Conservation (phyloP, 2,888 invertebrate genomes). For the Eupithecia pulchellata region DNA sequence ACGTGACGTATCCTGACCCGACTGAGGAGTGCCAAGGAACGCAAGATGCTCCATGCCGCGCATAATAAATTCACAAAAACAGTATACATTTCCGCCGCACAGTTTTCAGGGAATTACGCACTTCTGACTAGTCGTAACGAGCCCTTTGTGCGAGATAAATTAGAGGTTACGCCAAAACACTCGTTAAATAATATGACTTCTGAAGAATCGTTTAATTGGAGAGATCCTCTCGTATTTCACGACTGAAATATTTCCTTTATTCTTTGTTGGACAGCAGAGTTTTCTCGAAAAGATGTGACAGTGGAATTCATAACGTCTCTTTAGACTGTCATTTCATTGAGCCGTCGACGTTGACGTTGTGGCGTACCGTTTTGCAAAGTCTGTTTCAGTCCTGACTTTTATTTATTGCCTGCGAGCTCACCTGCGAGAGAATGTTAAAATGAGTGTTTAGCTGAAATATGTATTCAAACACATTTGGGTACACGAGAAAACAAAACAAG, state of each 20-base stretch:
- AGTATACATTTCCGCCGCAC: constrained; percentile 33
- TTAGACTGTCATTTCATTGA: constrained; percentile 50
- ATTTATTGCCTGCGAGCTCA: constrained; percentile 37
- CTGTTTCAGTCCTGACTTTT: constrained; percentile 39
- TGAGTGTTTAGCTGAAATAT: constrained; percentile 28
- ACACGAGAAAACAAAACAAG: constrained; percentile 12
- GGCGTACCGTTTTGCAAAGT: constrained; percentile 44
- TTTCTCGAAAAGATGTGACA: constrained; percentile 57
- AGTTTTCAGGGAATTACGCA: constrained; percentile 32
- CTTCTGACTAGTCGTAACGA: constrained; percentile 25
- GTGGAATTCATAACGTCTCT: constrained; percentile 56
- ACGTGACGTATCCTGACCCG: constrained; percentile 49
- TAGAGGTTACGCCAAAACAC: constrained; percentile 23
- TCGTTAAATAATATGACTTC: constrained; percentile 28
- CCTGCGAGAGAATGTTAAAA: constrained; percentile 27
- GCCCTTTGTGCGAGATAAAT: constrained; percentile 32
- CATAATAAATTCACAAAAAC: constrained; percentile 31
- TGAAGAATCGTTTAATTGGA: constrained; percentile 58
- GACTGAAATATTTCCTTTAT: constrained; percentile 66
- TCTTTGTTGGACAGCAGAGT: constrained; percentile 68
- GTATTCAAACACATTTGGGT: constrained; percentile 20
- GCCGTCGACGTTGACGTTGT: constrained; percentile 34
- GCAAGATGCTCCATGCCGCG: constrained; percentile 35
- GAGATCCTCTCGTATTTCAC: constrained; percentile 56
- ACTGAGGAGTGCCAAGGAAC: constrained; percentile 45